phyloP scores from a whole-genome alignment of 2,888 invertebrate genomes.

The Ornithoptera alexandrae region DNA sequence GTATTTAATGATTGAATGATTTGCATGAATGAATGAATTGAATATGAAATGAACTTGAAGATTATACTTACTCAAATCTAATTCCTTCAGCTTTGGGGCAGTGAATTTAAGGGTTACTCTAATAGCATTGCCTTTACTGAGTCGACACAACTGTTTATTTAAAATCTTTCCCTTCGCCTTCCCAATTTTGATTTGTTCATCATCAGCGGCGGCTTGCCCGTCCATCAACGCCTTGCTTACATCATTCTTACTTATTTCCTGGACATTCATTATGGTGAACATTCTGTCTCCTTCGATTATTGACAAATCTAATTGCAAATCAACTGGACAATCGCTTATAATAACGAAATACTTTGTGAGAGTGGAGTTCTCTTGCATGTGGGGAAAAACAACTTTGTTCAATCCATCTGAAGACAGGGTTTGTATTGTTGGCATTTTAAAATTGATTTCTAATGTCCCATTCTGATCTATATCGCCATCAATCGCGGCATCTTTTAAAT shows the following conservation, averaged over 20 bases:
- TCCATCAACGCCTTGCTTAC: conserved; percentile 63
- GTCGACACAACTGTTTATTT: conserved; percentile 61
- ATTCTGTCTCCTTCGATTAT: conserved; percentile 54
- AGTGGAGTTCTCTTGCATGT: conserved; percentile 51
- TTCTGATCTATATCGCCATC: conserved; percentile 56
- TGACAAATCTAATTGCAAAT: conserved; percentile 59
- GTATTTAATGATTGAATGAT: no score
- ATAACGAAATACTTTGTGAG: conserved; percentile 59
- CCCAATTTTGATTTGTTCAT: conserved; percentile 35
- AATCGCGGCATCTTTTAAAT: conserved; percentile 59
- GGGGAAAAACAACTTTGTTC: conserved; percentile 58
- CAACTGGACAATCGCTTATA: conserved; percentile 62
- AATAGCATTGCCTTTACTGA: conserved; percentile 64
- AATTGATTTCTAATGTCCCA: conserved; percentile 50
- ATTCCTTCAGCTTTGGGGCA: conserved; percentile 56
- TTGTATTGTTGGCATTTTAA: conserved; percentile 64
- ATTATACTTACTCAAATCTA: conserved; percentile 49
- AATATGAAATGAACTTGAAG: no score
- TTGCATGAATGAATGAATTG: no score
- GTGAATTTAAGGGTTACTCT: conserved; percentile 59
- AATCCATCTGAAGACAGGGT: conserved; percentile 64
- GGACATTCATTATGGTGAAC: conserved; percentile 61
- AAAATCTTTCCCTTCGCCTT: conserved; percentile 51
- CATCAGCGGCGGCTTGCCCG: conserved; percentile 46
- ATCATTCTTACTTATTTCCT: conserved; percentile 64